Evolutionary conservation across 1,140 invertebrate genomes (phyloP).

Genomic region (Brachionus angularis): DNA sequence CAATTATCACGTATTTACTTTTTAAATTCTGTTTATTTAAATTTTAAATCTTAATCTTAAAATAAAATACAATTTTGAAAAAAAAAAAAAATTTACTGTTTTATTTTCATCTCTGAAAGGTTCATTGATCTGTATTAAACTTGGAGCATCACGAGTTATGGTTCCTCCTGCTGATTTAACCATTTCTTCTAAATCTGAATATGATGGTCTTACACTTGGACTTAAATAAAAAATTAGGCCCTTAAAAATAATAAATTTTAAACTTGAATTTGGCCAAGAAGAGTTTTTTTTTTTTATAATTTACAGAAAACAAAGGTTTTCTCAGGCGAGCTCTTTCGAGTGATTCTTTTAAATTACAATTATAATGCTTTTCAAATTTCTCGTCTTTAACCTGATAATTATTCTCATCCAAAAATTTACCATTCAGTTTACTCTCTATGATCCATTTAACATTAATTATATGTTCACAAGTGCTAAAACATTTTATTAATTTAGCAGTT

Average conservation of each 20-base stretch:
- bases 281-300: no score
- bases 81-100: background rate
- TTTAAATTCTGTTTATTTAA: background rate
- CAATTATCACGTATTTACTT: slow-evolving; percentile 29
- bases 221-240: slow-evolving; percentile 33
- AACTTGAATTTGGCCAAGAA: no score
- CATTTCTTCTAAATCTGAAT: slow-evolving; percentile 31
- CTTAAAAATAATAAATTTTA: background rate
- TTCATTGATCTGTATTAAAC: background rate
- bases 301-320: slow-evolving; percentile 2
- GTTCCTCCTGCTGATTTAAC: slow-evolving; percentile 18
- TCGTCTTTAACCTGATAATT: slow-evolving; percentile 37
- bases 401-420: slow-evolving; percentile 17
- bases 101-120: slow-evolving; percentile 22
- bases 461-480: slow-evolving; percentile 27
- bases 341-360: slow-evolving; percentile 17
- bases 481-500: slow-evolving; percentile 38
- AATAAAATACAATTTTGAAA: background rate
- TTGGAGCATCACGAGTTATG: slow-evolving; percentile 6
- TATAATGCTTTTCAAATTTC: slow-evolving; percentile 35
- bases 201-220: slow-evolving; percentile 37
- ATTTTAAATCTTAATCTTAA: background rate
- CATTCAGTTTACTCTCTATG: slow-evolving; percentile 23
- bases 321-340: background rate
- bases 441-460: slow-evolving; percentile 33